phyloP scores from a whole-genome alignment of 2,888 invertebrate genomes.

The Cacoxenus indagator region DNA sequence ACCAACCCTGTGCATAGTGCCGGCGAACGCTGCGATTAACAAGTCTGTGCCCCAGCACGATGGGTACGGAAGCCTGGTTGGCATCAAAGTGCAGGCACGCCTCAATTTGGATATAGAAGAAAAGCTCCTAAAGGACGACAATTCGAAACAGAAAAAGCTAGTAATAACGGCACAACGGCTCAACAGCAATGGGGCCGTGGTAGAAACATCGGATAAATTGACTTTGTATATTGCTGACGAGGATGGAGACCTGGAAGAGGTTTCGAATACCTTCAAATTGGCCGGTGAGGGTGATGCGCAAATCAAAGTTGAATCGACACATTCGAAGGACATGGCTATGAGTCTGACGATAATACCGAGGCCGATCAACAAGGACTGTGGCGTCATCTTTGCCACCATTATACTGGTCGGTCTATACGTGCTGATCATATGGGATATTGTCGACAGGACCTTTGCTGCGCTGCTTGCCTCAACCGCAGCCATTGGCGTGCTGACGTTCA shows the following conservation, averaged over 20 bases:
- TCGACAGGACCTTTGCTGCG: constrained; percentile 71
- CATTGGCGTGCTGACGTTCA: constrained; percentile 76
- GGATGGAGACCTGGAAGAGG: neutral
- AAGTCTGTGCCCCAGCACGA: neutral
- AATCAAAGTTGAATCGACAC: neutral
- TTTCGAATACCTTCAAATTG: neutral
- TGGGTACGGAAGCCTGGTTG: neutral
- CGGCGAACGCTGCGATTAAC: neutral
- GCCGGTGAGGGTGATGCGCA: neutral
- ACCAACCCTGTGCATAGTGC: constrained; percentile 10
- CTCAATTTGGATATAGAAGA: constrained; percentile 1
- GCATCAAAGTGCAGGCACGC: neutral
- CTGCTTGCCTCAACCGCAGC: constrained; percentile 75
- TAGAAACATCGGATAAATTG: too few species aligned
- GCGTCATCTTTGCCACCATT: constrained; percentile 80
- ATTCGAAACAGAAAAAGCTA: neutral
- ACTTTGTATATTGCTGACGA: neutral
- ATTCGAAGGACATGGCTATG: constrained; percentile 67
- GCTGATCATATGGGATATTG: constrained; percentile 82
- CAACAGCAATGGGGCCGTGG: neutral
- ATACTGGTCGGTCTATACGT: constrained; percentile 82
- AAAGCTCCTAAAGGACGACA: neutral
- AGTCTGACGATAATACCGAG: constrained; percentile 67
- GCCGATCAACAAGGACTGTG: constrained; percentile 77
- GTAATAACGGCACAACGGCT: neutral